These are phyloP conservation scores for Macrobrachium rosenbergii DNA, from an alignment of 1,140 invertebrate genomes.

Conservation along the genomic window DNA sequence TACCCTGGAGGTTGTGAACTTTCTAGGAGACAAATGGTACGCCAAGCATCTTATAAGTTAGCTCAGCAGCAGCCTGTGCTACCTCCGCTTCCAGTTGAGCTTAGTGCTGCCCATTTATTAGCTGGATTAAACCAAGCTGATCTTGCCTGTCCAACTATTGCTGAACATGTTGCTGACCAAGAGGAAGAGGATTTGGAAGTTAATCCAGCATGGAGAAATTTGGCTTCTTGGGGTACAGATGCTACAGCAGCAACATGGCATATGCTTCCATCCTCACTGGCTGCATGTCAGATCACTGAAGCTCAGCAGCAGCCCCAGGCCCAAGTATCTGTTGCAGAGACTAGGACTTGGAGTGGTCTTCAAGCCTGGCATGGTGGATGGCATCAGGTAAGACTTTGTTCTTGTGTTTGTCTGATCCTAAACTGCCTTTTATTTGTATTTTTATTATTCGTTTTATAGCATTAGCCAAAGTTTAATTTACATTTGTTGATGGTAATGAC, in stretches of 20 bases:
- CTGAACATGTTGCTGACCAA: slow-evolving; percentile 62
- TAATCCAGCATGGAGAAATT: slow-evolving; percentile 34
- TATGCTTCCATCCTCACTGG: slow-evolving; percentile 70
- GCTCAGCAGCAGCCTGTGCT: slow-evolving; percentile 79
- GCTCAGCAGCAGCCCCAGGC: slow-evolving; percentile 50
- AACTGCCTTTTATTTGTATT: too few relatives aligned
- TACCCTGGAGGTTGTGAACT: slow-evolving; percentile 71
- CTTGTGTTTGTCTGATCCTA: neutral
- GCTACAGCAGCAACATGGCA: slow-evolving; percentile 38
- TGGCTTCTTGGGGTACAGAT: slow-evolving; percentile 37
- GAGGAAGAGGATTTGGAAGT: slow-evolving; percentile 36
- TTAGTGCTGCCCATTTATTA: slow-evolving; percentile 68
- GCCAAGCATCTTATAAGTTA: slow-evolving; percentile 84
- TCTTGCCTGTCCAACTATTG: slow-evolving; percentile 67
- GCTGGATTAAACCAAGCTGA: slow-evolving; percentile 48
- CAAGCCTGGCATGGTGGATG: slow-evolving; percentile 45
- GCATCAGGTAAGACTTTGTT: slow-evolving; percentile 29
- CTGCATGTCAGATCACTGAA: slow-evolving; percentile 76
- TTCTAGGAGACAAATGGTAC: slow-evolving; percentile 79
- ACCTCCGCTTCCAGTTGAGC: slow-evolving; percentile 71
- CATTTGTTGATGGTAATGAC: too few relatives aligned
- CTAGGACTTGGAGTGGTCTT: slow-evolving; percentile 34
- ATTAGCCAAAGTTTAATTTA: too few relatives aligned
- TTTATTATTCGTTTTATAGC: too few relatives aligned
- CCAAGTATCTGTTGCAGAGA: slow-evolving; percentile 26